Evolutionary conservation across 2,888 invertebrate genomes (phyloP), one percentile per base, ranked within the genome.

Genomic region (Scaptomyza tumidula): DNA sequence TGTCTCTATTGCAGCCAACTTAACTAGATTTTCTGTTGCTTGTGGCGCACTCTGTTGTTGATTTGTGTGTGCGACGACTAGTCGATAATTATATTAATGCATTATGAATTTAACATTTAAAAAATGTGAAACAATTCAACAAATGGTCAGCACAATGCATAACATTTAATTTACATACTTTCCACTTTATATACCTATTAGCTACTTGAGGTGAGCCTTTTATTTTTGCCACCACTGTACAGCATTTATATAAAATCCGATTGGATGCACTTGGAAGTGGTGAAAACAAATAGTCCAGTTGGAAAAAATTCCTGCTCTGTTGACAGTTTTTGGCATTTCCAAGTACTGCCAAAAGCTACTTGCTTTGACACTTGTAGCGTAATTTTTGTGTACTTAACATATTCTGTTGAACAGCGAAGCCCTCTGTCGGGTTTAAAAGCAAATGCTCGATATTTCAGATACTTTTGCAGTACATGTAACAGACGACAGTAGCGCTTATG

Each of bases 21-120:
- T 71, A 39, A 44, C 39, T 2, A 10, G 2, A 9, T 19, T 14
- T 10, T 2, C 0, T 13, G 1, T 5, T 10, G 31, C 9, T 3
- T 53, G 24, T 43, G 24, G 56, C 71, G 64, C 53, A 0, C 59
- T 75, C 71, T 75, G 11, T 41, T 24, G 75, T 6, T 4, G n/a
- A 35, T n/a, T 19, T 14, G 0, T 3, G 1, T 0, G 3, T 1
- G 1, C 9, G 14, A 11, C 16, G 19, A 64, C 0, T 35, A 35
- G 11, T 64, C 66, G 66, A 54, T 53, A 41, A 9, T 3, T 33
- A 9, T 3, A 11, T 16, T 24, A 9, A 29, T 29, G 11, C 35
- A 29, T 29, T 29, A 10, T 2, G 1, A 33, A 33, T 10, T 1
- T 33, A 33, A 33, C 9, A 33, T 2, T 33, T 10, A 33, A 33